These are phyloP conservation scores for Turdus rufiventris DNA, from an alignment of 2,113 vertebrate genomes.

Conservation along the genomic window DNA sequence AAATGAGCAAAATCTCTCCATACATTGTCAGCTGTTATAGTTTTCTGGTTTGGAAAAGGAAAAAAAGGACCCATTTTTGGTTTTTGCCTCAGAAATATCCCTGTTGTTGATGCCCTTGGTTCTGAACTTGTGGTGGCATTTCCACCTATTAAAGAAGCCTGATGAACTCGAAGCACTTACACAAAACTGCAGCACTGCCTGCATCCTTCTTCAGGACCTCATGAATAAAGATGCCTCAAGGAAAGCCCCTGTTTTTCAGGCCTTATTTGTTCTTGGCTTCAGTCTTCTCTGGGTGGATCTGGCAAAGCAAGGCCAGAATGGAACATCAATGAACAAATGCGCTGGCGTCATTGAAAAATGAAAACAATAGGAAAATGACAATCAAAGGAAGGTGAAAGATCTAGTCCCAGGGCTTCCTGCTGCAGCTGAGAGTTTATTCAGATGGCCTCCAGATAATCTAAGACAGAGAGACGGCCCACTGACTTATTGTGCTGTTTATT, in stretches of 20 bases:
- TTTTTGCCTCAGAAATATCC: neutral
- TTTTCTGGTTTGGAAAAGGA: neutral
- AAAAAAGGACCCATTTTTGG: neutral
- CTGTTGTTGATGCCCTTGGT: neutral
- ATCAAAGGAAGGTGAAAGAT: conserved; percentile 78
- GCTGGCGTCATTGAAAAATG: conserved; percentile 40
- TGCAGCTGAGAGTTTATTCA: conserved; percentile 57
- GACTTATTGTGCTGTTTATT: neutral
- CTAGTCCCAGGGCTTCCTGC: conserved; percentile 75
- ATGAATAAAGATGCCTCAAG: neutral
- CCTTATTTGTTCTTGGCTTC: neutral
- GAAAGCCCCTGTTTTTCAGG: neutral
- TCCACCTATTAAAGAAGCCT: neutral
- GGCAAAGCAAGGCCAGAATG: neutral
- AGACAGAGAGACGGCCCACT: neutral
- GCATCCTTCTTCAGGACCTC: neutral
- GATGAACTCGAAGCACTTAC: neutral
- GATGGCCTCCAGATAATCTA: conserved; percentile 52
- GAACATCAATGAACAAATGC: neutral
- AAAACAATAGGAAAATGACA: conserved; percentile 71
- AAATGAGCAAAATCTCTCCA: neutral
- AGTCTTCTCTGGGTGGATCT: conserved; percentile 6
- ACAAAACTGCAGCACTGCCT: neutral
- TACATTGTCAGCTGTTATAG: neutral
- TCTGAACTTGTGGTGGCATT: neutral